phyloP scores from a whole-genome alignment of 2,888 invertebrate species.

The Lypha dubia region DNA sequence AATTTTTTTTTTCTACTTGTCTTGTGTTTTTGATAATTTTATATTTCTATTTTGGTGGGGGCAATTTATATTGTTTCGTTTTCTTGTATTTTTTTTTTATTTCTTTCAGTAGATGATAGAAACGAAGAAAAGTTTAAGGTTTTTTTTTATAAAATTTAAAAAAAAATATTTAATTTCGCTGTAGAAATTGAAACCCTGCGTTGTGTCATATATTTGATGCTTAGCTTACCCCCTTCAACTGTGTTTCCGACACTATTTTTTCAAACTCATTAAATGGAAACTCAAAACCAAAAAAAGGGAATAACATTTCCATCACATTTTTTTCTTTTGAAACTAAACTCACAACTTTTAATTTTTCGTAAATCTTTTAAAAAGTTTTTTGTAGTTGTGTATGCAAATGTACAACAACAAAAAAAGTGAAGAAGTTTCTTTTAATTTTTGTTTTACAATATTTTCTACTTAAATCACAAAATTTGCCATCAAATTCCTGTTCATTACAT shows the following conservation, averaged over 20 bases:
- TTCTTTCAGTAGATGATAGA: background rate
- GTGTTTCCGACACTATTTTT: too few species aligned
- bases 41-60: slow-evolving; percentile 40
- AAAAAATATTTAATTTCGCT: too few species aligned
- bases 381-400: background rate
- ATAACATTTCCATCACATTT: too few species aligned
- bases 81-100: background rate
- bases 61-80: slow-evolving; percentile 44
- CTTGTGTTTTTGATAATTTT: background rate
- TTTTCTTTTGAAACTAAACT: too few species aligned
- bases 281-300: too few species aligned
- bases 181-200: too few species aligned
- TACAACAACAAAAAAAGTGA: background rate
- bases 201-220: too few species aligned
- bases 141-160: too few species aligned
- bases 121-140: background rate
- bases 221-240: too few species aligned
- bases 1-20: background rate
- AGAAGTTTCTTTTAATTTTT: background rate
- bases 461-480: slow-evolving; percentile 26
- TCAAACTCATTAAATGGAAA: too few species aligned
- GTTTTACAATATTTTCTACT: background rate
- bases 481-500: slow-evolving; percentile 38
- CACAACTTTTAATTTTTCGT: background rate
- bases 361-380: slow-evolving; percentile 8